These are phyloP conservation scores for Zaprionus capensis DNA, from an alignment of 1,140 invertebrate genomes.

Conservation along the genomic window DNA sequence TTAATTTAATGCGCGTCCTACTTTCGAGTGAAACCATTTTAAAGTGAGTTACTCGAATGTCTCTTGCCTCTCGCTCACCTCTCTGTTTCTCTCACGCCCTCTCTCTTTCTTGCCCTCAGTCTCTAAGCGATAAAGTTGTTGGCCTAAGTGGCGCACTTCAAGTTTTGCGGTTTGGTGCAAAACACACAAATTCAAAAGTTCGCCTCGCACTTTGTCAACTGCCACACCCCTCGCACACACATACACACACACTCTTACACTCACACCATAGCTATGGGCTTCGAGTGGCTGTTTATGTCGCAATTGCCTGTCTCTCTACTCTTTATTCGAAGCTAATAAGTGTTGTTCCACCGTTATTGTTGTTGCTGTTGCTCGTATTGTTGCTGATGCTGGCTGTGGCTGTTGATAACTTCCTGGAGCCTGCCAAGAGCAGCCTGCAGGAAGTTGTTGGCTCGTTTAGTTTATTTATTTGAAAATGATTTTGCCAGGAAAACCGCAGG, in stretches of 20 bases:
- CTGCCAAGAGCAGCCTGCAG: constrained; percentile 18
- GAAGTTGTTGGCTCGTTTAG: constrained; percentile 54
- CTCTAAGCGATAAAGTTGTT: constrained; percentile 74
- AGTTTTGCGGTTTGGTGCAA: constrained; percentile 55
- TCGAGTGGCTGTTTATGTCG: constrained; percentile 68
- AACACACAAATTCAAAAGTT: constrained; percentile 72
- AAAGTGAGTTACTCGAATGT: constrained; percentile 20
- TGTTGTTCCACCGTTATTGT: constrained; percentile 24
- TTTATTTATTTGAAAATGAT: constrained; percentile 78
- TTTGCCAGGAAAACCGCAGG: constrained; percentile 56
- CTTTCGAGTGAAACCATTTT: constrained; percentile 28
- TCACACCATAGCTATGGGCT: constrained; percentile 13
- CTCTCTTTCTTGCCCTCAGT: constrained; percentile 1
- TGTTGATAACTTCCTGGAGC: constrained; percentile 49
- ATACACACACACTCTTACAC: constrained; percentile 4
- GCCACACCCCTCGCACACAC: constrained; percentile 17
- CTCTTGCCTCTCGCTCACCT: not conserved
- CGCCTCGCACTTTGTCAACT: constrained; percentile 73
- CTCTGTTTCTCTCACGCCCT: not conserved
- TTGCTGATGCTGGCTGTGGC: constrained; percentile 21
- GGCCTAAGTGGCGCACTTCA: constrained; percentile 63
- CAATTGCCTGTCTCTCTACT: constrained; percentile 68
- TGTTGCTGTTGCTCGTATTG: constrained; percentile 12
- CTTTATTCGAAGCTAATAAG: constrained; percentile 63
- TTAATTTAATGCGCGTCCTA: constrained; percentile 50